Evolutionary conservation across 2,797 vertebrate genomes (phyloP).

Genomic region (Anguilla obscura): DNA sequence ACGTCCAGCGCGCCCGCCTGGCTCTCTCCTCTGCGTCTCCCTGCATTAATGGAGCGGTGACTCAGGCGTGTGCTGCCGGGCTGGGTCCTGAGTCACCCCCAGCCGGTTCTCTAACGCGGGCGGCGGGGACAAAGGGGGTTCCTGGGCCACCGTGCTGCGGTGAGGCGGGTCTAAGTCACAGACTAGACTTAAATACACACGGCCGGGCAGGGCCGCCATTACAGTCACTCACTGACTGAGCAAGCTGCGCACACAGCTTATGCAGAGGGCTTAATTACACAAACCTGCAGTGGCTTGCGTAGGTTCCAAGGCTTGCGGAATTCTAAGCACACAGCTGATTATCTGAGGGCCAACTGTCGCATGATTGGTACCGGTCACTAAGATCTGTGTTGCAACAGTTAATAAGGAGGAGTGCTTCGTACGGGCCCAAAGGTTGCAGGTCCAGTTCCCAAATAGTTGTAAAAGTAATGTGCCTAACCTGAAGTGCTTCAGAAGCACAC

Average conservation of each 20-base stretch:
- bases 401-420: not conserved
- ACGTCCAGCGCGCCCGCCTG: slow-evolving; percentile 42
- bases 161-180: not conserved
- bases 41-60: slow-evolving; percentile 49
- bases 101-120: slow-evolving; percentile 39
- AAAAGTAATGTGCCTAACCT: not conserved
- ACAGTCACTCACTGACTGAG: not conserved
- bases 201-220: slow-evolving; percentile 5
- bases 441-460: not conserved
- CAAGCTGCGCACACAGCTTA: not conserved
- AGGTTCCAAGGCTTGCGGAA: not conserved
- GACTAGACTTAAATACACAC: slow-evolving; percentile 4
- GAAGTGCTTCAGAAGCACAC: not conserved
- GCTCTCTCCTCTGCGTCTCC: slow-evolving; percentile 41
- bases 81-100: slow-evolving; percentile 43
- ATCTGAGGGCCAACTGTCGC: not conserved
- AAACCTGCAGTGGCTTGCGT: not conserved
- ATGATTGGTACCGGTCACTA: not conserved
- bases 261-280: not conserved
- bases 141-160: not conserved
- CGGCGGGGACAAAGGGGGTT: not conserved
- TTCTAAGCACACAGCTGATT: slow-evolving; percentile 6
- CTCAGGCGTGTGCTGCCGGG: slow-evolving; percentile 45
- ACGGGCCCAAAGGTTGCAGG: not conserved
- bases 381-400: not conserved